Conservation (phyloP, 2,888 invertebrate species). For the Sesia apiformis region DNA sequence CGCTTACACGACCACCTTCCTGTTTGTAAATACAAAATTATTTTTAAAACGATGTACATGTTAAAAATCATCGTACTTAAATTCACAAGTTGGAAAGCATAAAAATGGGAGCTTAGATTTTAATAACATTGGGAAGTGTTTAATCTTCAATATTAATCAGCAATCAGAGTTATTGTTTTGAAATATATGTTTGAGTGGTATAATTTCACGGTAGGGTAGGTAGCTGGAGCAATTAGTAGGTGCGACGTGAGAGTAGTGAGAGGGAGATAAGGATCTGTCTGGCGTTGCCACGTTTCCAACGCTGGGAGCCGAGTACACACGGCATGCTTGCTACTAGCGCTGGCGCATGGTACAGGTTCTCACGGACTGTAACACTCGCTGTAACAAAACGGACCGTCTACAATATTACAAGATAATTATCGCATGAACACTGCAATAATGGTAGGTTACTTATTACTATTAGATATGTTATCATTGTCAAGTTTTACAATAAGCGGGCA, state of each 20-base stretch:
- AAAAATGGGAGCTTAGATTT: background rate
- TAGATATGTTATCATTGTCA: too few species aligned
- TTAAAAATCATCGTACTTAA: background rate
- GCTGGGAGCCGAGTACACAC: too few species aligned
- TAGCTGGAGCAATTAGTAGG: slow-evolving; percentile 53
- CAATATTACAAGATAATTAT: too few species aligned
- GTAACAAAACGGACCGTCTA: too few species aligned
- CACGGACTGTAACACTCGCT: too few species aligned
- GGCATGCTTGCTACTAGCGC: too few species aligned
- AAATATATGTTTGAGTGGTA: slow-evolving; percentile 44
- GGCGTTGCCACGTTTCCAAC: background rate
- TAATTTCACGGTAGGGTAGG: slow-evolving; percentile 61
- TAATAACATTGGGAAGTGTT: too few species aligned
- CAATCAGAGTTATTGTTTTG: slow-evolving; percentile 38
- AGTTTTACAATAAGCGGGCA: too few species aligned
- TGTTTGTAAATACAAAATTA: background rate
- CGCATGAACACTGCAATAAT: too few species aligned
- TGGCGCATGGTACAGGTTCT: too few species aligned
- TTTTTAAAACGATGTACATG: background rate
- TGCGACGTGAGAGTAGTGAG: slow-evolving; percentile 50
- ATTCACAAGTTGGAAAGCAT: slow-evolving; percentile 1
- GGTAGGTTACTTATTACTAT: too few species aligned
- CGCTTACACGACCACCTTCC: slow-evolving; percentile 21
- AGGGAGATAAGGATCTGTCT: slow-evolving; percentile 18
- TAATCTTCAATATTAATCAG: slow-evolving; percentile 24